Base-by-base conservation (phyloP, 2,888 invertebrate species). In the Drosophila dives region DNA sequence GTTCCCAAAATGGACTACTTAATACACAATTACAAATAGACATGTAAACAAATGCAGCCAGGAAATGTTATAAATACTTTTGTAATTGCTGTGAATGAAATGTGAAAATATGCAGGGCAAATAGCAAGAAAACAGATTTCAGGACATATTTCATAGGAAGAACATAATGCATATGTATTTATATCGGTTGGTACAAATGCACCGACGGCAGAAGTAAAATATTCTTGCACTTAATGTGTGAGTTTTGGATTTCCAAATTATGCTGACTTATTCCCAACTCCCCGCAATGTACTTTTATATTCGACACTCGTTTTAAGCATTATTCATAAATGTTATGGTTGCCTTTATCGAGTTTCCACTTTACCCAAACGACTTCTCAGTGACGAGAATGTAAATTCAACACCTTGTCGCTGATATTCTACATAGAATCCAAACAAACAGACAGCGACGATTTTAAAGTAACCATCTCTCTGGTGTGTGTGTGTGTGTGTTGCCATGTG, bases 341-440 rank as follows among this genome's bases (percentile, higher is more conserved):
- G 49, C 26, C 49, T 17, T 34, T 33, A 32, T 26, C 20, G 33
- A 40, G 40, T 40, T n/a, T 17, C 2, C 10, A 64, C 66, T 55
- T 54, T 64, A 12, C 12, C 17, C 32, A 26, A 7, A 23, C 2
- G 42, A 33, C 53, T 69, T 23, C n/a, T 32, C 26, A 61, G n/a
- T 59, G 53, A 63, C 40, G 34, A 36, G 58, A 61, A 53, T 75
- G 72, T 53, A 58, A 62, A 76, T 67, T 38, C 42, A 61, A 58
- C 67, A 72, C 67, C 64, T 75, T 61, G 32, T 53, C 36, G 58
- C 50, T 50, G 54, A 55, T 70, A 61, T 51, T 70, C 64, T 70
- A 32, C 56, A 38, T 75, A 58, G 75, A 75, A 75, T 58, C 59
- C 20, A n/a, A 42, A 55, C 53, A 65, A 55, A 42, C 34, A 50